Percentiles rank a stretch among this genome's conserved stretches.
These are phyloP conservation scores for Automeris io DNA, from an alignment of 2,888 invertebrate genomes.

Conservation along the genomic window DNA sequence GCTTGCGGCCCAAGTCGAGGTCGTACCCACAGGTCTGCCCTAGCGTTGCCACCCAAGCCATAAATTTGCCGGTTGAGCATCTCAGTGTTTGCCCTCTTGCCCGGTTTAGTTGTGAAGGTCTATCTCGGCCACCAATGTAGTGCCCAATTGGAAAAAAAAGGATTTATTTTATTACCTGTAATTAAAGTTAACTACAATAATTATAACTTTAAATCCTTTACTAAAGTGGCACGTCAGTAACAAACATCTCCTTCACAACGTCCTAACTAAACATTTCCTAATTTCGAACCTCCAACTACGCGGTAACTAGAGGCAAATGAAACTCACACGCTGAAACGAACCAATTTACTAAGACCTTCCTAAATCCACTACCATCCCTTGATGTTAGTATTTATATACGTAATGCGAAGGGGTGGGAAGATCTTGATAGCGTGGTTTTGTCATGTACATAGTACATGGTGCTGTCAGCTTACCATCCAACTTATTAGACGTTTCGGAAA, in stretches of 20 bases:
- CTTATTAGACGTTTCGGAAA: constrained; percentile 76
- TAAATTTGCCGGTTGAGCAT: too few species aligned
- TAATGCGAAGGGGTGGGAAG: constrained; percentile 23
- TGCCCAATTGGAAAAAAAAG: too few species aligned
- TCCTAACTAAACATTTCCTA: constrained; percentile 62
- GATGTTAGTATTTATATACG: constrained; percentile 22
- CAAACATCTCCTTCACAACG: constrained; percentile 27
- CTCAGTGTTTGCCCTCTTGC: too few species aligned
- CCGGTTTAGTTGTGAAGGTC: too few species aligned
- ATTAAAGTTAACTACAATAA: background rate
- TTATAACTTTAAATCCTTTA: constrained; percentile 14
- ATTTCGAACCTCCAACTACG: constrained; percentile 51
- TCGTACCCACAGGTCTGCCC: too few species aligned
- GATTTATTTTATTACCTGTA: too few species aligned
- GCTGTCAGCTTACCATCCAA: constrained; percentile 71
- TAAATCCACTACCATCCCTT: constrained; percentile 19
- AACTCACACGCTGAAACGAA: constrained; percentile 41
- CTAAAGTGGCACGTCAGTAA: constrained; percentile 20
- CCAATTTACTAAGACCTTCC: constrained; percentile 39
- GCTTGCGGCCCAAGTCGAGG: too few species aligned
- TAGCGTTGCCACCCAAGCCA: too few species aligned
- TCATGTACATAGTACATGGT: constrained; percentile 60
- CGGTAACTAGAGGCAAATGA: constrained; percentile 62
- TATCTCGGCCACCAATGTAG: too few species aligned
- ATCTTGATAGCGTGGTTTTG: constrained; percentile 41